Base-by-base conservation (phyloP, 2,113 vertebrate species). In the Lichenostomus cassidix region DNA sequence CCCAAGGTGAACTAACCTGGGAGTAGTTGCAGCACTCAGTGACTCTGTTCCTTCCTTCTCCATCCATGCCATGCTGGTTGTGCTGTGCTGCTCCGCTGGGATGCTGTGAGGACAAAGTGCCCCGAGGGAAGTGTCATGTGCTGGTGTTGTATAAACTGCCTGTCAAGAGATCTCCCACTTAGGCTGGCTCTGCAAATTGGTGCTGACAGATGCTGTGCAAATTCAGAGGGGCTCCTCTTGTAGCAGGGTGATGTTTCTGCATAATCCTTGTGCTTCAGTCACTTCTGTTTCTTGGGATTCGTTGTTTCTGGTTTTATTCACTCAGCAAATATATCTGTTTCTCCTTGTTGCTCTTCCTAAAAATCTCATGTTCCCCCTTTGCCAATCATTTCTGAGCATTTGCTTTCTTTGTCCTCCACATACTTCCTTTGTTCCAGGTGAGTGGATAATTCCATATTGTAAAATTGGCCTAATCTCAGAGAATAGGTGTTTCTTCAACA, bases 371-470 rank as follows among this genome's bases (percentile, higher is more conserved):
- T 71, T 91, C 63, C 16, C 11, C 8, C 33, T 69, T 94, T 94
- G 63, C 60, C 49, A 77, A 60, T 87, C 52, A 62, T 73, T 82
- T 55, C 19, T 79, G 33, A 28, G 88, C 41, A 63, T 87, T 91
- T 76, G 10, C 64, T 89, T 95, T 87, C 94, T 92, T 95, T 68
- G 50, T 78, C 46, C 41, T 75, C 37, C 53, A 86, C 21, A 21
- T 49, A 71, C 25, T 60, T 88, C 59, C 89, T 97, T 97, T 96
- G 83, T 97, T 97, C 91, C 85, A 94, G 78, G 81, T 85, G 81
- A 80, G 55, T 92, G 87, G 71, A 62, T 92, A 87, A 70, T 75
- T 93, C 75, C 62, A 31, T 64, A 59, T 78, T 94, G 64, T 93
- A 92, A 95, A 96, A 96, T 53, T 78, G 83, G 17, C 86, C 96